A percentile compares a stretch with the other conserved stretches of the same genome.
Conservation (phyloP, 2,113 vertebrate species). For the Oceanites oceanicus region DNA sequence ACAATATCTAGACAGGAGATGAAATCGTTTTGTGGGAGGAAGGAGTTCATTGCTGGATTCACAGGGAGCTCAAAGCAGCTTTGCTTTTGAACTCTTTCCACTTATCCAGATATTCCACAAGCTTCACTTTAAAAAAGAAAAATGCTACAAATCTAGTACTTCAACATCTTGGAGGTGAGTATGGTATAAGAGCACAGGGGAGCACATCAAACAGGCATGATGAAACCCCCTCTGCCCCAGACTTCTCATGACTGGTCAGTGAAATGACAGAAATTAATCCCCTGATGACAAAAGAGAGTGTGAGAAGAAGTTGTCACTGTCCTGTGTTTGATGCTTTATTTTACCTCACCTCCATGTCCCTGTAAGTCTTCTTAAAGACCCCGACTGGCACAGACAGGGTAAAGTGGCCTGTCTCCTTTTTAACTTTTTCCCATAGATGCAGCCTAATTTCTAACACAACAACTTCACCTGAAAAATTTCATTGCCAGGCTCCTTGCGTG, state of each 20-base stretch:
- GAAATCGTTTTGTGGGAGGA: neutral
- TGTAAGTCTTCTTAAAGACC: neutral
- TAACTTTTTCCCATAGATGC: neutral
- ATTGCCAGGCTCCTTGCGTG: neutral
- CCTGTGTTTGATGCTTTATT: neutral
- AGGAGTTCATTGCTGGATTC: neutral
- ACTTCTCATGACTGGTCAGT: neutral
- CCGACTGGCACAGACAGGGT: neutral
- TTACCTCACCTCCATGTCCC: neutral
- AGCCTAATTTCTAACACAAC: neutral
- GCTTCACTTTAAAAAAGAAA: neutral
- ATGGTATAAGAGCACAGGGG: neutral
- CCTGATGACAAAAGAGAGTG: neutral
- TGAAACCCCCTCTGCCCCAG: neutral
- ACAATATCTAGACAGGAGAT: neutral
- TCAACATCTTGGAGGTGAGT: neutral
- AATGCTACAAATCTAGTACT: neutral
- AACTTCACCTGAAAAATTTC: neutral
- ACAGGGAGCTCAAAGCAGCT: neutral
- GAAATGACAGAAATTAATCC: neutral
- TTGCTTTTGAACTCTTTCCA: neutral
- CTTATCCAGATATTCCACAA: neutral
- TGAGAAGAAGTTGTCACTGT: neutral
- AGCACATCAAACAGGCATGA: rapidly evolving
- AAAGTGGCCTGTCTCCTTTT: neutral